Conservation (phyloP, 2,888 invertebrate genomes). For the Pterobdella sp. region DNA sequence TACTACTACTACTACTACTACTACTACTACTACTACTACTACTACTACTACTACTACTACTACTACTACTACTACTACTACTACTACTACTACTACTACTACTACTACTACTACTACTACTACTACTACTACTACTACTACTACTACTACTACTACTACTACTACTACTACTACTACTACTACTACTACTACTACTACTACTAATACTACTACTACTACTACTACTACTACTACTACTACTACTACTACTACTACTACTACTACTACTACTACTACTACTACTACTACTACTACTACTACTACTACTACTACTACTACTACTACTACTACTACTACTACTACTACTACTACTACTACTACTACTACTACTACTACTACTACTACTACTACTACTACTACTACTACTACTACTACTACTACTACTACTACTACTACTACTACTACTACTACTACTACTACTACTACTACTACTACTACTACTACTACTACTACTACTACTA, state of each 20-base stretch:
- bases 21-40: slow-evolving; percentile 1
- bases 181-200: slow-evolving; percentile 32
- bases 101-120: slow-evolving; percentile 31
- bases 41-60: slow-evolving; percentile 11
- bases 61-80: slow-evolving; percentile 14
- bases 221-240: not conserved
- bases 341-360: not conserved
- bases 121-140: slow-evolving; percentile 33
- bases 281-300: slow-evolving; percentile 23
- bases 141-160: slow-evolving; percentile 33
- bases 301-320: slow-evolving; percentile 4
- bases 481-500: slow-evolving; percentile 22
- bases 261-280: slow-evolving; percentile 24
- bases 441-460: slow-evolving; percentile 23
- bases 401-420: slow-evolving; percentile 13
- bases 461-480: slow-evolving; percentile 22
- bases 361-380: not conserved
- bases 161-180: slow-evolving; percentile 32
- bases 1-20: not conserved
- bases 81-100: slow-evolving; percentile 29
- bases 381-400: not conserved
- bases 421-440: slow-evolving; percentile 21
- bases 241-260: slow-evolving; percentile 23
- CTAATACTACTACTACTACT: slow-evolving; percentile 17
- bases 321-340: slow-evolving; percentile 10